Evolutionary conservation across 53 echinoderm and acorn worm species (phyloP).

Genomic region (Luidia sarsii): DNA sequence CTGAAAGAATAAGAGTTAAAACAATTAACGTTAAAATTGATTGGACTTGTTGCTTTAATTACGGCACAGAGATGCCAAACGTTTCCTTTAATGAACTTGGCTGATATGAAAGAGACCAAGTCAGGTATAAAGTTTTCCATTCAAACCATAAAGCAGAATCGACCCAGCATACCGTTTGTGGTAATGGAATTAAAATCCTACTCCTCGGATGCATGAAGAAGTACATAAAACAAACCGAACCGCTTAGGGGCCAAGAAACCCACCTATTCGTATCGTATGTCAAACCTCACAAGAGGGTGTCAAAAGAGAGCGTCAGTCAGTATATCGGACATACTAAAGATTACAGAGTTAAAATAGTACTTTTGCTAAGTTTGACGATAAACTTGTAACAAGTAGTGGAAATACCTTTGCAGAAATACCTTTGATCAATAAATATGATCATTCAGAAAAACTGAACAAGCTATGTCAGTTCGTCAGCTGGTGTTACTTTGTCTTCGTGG

Average conservation of each 20-base stretch:
- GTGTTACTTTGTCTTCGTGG: too few relatives aligned
- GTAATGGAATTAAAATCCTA: not conserved
- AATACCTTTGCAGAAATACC: too few relatives aligned
- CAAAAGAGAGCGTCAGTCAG: constrained; percentile 2
- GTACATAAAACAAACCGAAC: not conserved
- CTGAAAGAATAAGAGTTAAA: constrained; percentile 1
- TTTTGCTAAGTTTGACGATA: not conserved
- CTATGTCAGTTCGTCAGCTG: too few relatives aligned
- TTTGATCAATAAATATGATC: too few relatives aligned
- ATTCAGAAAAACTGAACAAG: too few relatives aligned
- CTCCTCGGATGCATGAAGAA: constrained; percentile 19
- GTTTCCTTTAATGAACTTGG: not conserved
- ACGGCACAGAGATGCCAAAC: constrained; percentile 39
- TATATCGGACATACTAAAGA: constrained; percentile 7
- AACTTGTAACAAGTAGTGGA: too few relatives aligned
- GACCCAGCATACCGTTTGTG: not conserved
- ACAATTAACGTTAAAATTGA: constrained; percentile 8
- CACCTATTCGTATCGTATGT: constrained; percentile 5
- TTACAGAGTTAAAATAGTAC: not conserved
- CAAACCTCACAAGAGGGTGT: constrained; percentile 14
- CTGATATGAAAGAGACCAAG: not conserved
- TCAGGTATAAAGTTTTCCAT: not conserved
- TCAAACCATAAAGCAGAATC: not conserved
- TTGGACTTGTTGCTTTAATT: constrained; percentile 3
- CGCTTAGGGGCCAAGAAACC: not conserved